Evolutionary conservation across 2,113 vertebrate genomes (phyloP).

Genomic region (Platichthys flesus): DNA sequence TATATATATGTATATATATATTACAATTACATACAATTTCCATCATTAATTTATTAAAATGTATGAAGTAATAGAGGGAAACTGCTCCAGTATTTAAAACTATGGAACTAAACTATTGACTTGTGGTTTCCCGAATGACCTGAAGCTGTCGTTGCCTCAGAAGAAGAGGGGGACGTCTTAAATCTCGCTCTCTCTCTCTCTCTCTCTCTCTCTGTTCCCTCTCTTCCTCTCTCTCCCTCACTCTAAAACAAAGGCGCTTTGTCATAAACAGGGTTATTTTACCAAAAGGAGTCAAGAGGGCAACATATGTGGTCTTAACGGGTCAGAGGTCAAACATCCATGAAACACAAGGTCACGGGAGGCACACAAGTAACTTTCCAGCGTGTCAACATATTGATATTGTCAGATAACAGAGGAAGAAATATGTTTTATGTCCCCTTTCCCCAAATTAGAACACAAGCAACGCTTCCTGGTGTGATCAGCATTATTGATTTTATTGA

Average conservation of each 20-base stretch:
- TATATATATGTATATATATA: neutral
- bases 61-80: neutral
- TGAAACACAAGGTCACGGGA: conserved; percentile 86
- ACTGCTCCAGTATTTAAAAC: neutral
- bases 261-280: conserved; percentile 84
- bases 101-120: conserved; percentile 21
- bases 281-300: conserved; percentile 78
- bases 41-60: neutral
- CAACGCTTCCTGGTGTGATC: conserved; percentile 22
- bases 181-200: conserved; percentile 8
- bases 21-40: neutral
- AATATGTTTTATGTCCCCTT: conserved; percentile 41
- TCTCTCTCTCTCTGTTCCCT: conserved; percentile 11
- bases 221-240: conserved; percentile 12
- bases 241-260: conserved; percentile 82
- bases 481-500: conserved; percentile 28
- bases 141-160: conserved; percentile 33
- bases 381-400: conserved; percentile 91
- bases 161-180: conserved; percentile 38
- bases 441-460: neutral
- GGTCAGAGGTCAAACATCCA: conserved; percentile 91
- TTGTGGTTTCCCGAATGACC: conserved; percentile 26
- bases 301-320: conserved; percentile 88
- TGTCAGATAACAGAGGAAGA: conserved; percentile 83
- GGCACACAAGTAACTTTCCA: conserved; percentile 86